Conservation (phyloP, 92 coral and sea anemone species). For the Zoanthus sansibaricus region DNA sequence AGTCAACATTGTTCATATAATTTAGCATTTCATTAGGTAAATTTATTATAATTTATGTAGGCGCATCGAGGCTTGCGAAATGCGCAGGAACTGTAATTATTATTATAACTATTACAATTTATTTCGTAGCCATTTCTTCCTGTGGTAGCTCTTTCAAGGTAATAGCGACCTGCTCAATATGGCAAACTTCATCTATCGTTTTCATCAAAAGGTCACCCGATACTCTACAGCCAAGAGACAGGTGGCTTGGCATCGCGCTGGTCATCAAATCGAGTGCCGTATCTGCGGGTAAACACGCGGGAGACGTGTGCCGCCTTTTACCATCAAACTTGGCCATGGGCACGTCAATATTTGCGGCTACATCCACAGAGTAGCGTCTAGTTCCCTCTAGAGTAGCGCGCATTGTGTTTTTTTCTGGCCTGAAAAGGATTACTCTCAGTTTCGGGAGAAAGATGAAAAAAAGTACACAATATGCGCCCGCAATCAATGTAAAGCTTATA, state of each 20-base stretch:
- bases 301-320: constrained; percentile 49
- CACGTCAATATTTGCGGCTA: constrained; percentile 69
- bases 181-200: constrained; percentile 25
- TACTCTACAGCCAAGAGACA: background rate
- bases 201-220: constrained; percentile 5
- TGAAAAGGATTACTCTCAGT: constrained; percentile 84
- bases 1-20: too few species aligned
- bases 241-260: background rate
- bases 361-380: constrained; percentile 84
- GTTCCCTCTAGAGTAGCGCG: constrained; percentile 86
- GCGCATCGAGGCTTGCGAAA: too few species aligned
- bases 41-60: too few species aligned
- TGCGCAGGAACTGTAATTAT: too few species aligned
- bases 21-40: too few species aligned
- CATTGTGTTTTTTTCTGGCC: constrained; percentile 92
- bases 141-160: background rate
- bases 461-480: constrained; percentile 82
- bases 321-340: constrained; percentile 8
- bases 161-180: background rate
- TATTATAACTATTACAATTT: background rate
- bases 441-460: constrained; percentile 87
- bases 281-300: constrained; percentile 46
- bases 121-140: background rate
- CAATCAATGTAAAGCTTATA: constrained; percentile 62
- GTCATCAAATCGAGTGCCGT: background rate